Base-by-base conservation (phyloP, 2,888 invertebrate species). In the Agonopterix alstromeriana region DNA sequence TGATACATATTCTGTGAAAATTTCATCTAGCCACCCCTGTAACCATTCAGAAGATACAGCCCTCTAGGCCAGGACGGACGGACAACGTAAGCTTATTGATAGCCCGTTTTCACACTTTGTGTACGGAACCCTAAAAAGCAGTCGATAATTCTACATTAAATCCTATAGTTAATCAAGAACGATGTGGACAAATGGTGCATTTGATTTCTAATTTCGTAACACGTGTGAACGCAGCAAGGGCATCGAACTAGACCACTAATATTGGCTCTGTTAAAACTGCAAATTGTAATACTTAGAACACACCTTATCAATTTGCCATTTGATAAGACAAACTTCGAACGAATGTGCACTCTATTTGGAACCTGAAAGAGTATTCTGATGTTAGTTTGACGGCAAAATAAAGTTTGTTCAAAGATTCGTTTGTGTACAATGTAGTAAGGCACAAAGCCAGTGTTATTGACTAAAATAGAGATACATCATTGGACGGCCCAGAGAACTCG, bases 231-330 rank as follows among this genome's bases (percentile, higher is more conserved):
- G 27, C 61, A 68, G 60, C 70, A 76, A 76, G 75, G 72, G 67
- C 77, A 57, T 60, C 61, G 63, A 74, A 77, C 70, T 67, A 63
- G 64, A 70, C 63, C 58, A 49, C 53, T 50, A 53, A 56, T 60
- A 61, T 58, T 57, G 50, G 40, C 40, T 49, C 36, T 46, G 45
- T 48, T 36, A 47, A 48, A 54, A 36, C 12, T 50, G 59, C 53
- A 58, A 53, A 35, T 35, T 44, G 44, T 35, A 11, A n/a, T 38
- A 38, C 10, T n/a, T 38, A 38, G 38, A 38, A 38, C n/a, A 43
- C 17, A 27, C 27, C 43, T 12, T 27, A 5, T 43, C 7, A 17
- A 12, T 17, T 3, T n/a, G 10, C 9, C 12, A 8, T 5, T 43
- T n/a, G 27, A 27, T 8, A 27, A n/a, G 9, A 35, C 10, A 35